These are phyloP conservation scores for Capreolus pygargus DNA, from an alignment of 2,113 vertebrate species.

Conservation along the genomic window DNA sequence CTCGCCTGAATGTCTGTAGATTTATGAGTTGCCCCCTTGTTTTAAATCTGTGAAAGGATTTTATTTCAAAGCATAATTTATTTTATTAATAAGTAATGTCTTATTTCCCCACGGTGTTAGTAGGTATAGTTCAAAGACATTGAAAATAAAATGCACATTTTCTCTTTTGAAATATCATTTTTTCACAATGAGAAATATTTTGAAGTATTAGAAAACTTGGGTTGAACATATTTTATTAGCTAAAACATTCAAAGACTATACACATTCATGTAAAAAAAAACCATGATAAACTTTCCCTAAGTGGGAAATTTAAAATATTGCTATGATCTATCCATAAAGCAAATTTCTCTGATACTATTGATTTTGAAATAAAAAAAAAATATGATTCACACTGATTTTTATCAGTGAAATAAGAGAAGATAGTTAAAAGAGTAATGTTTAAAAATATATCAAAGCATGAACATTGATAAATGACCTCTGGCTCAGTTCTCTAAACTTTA, in stretches of 20 bases:
- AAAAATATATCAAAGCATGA: neutral
- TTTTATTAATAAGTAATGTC: slow-evolving; percentile 26
- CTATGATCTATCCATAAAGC: neutral
- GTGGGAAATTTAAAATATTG: neutral
- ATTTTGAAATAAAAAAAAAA: neutral
- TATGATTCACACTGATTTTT: neutral
- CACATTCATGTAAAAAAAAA: neutral
- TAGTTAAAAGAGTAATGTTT: neutral
- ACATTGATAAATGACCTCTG: neutral
- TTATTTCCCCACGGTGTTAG: neutral
- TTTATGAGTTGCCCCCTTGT: slow-evolving; percentile 15
- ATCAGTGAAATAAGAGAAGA: neutral
- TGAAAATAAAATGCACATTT: neutral
- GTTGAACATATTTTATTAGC: neutral
- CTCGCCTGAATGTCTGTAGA: neutral
- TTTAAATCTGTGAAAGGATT: slow-evolving; percentile 28
- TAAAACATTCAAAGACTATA: neutral
- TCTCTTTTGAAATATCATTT: neutral
- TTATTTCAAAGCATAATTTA: slow-evolving; percentile 41
- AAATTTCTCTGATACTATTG: neutral
- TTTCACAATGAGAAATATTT: neutral
- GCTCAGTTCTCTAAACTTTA: neutral
- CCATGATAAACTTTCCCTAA: neutral
- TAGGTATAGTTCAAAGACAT: neutral
- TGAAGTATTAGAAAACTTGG: neutral